Evolutionary conservation across 1,140 invertebrate species (phyloP), one percentile per base, ranked within the genome.

Genomic region (Lepidotrigona ventralis): DNA sequence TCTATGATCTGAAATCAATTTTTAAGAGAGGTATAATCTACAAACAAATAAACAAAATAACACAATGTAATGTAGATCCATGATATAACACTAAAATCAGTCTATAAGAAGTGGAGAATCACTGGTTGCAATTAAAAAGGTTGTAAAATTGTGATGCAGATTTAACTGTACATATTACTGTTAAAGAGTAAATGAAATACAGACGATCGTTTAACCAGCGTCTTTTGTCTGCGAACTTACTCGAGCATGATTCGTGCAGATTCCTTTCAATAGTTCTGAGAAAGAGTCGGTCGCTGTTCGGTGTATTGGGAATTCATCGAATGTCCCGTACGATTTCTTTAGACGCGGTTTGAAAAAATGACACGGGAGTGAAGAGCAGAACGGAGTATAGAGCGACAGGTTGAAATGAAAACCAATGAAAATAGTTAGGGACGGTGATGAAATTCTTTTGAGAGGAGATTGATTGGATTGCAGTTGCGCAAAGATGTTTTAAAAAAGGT

Each of bases 381-480:
- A 39, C 0, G 1, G 66, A 26, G 66, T 26, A 69, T 15, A 39
- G 66, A 39, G 33, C 23, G 66, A 39, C 66, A 69, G 66, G 66
- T 39, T 17, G 66, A 9, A 23, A 69, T 26, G 66, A 39, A 69
- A 69, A 69, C 33, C 9, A 29, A 21, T 39, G 68, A 19, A 70
- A 70, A 46, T 51, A 21, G 68, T 70, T 70, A 70, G 33, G 33
- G 68, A 51, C 68, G 68, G 14, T 23, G 39, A 51, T 70, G 68
- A 70, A 51, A 70, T 51, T 70, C 68, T n/a, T 70, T 46, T n/a
- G 68, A 70, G 5, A 21, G 39, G 23, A 70, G 39, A 51, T n/a
- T 70, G 68, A 23, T 69, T 69, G 33, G 33, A 66, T 66, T 33
- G 64, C 64, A 66, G 64, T 66, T 66, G 64, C n/a, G n/a, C 63